Percentiles rank a stretch among this genome's conserved stretches.
These are phyloP conservation scores for Megamerina dolium DNA, from an alignment of 2,888 invertebrate genomes.

Conservation along the genomic window DNA sequence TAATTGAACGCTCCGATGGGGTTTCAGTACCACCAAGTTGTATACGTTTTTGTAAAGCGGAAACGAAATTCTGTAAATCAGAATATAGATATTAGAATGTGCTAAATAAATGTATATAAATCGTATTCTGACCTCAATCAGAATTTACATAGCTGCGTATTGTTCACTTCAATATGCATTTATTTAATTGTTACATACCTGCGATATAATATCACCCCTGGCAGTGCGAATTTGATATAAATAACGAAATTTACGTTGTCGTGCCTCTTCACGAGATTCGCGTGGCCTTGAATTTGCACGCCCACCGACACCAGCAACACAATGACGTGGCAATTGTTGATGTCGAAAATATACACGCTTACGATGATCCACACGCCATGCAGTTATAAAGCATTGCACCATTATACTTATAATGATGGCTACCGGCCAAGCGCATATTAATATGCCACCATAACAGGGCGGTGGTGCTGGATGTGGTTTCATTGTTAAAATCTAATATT, in stretches of 20 bases:
- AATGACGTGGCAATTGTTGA: conserved; percentile 29
- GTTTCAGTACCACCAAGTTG: conserved; percentile 55
- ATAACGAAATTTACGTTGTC: conserved; percentile 79
- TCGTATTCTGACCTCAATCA: too few species aligned
- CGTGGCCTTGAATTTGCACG: conserved; percentile 56
- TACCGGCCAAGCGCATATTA: conserved; percentile 48
- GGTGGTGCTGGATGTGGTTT: conserved; percentile 48
- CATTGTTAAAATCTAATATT: conserved; percentile 40
- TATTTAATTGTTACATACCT: conserved; percentile 52
- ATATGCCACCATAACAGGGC: conserved; percentile 48
- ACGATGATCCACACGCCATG: conserved; percentile 49
- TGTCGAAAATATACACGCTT: conserved; percentile 42
- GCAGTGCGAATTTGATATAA: conserved; percentile 84
- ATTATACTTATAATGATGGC: conserved; percentile 46
- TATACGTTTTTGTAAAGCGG: conserved; percentile 70
- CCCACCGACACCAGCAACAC: conserved; percentile 17
- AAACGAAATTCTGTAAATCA: conserved; percentile 65
- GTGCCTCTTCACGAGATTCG: conserved; percentile 71
- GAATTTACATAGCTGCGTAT: too few species aligned
- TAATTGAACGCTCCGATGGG: conserved; percentile 52
- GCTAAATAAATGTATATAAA: too few species aligned
- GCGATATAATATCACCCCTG: conserved; percentile 84
- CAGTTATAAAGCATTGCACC: conserved; percentile 50
- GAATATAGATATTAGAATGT: not conserved
- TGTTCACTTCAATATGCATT: too few species aligned